Evolutionary conservation across 2,888 invertebrate genomes (phyloP), one percentile per base, ranked within the genome.

Genomic region (Polymixis flavicincta): DNA sequence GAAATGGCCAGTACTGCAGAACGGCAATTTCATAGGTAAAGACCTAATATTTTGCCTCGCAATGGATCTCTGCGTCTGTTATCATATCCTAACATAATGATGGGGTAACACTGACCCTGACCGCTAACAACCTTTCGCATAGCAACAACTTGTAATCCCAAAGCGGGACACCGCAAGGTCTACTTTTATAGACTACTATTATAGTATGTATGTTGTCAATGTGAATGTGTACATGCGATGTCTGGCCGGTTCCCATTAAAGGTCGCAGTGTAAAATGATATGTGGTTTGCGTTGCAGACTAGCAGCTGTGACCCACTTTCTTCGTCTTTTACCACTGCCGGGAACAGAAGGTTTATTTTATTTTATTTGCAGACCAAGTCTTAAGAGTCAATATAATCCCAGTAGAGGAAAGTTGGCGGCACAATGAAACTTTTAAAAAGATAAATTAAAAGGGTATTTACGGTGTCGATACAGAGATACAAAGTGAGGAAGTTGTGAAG

Each of bases 231-330:
- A 59, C 45, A 70, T 61, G 52, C 42, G 32, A 67, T 64, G 80
- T 54, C 76, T 80, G 83, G 80, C 70, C 82, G 65, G 71, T 85
- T 79, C 72, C 83, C 82, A 78, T 85, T 85, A 85, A 85, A 85
- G 85, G 84, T 84, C 82, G 77, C 71, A 74, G 77, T 75, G 78
- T 82, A 71, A 73, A 82, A 54, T 71, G 83, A 76, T 83, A 80
- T 83, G 83, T 74, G 64, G 71, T 57, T 57, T 52, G 77, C 67
- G 63, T 37, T 55, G 74, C 78, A 74, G 79, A 69, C 79, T 71
- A 68, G 78, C 79, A 77, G 80, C 73, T 83, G 80, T 81, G 85
- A 70, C 86, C 86, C 68, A 86, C 86, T 86, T 86, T 86, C 86
- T 71, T 79, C 68, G 37, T 64, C 69, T 78, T 83, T 85, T 75